Evolutionary conservation across 2,113 vertebrate species (phyloP).

Genomic region (Microtus montanus): DNA sequence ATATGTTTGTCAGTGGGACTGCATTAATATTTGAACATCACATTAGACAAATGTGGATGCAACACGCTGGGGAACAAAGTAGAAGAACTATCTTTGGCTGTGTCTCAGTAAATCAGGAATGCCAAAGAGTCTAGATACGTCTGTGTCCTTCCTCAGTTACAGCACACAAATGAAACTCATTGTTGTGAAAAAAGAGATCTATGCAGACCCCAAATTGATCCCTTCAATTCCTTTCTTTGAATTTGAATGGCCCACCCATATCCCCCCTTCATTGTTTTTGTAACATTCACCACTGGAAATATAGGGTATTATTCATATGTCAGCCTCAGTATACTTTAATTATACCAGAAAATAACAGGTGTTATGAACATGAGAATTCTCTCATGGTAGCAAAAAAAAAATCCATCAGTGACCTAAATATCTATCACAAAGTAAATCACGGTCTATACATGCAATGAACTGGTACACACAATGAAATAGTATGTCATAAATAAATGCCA

Average conservation of each 20-base stretch:
- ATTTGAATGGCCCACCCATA: not conserved
- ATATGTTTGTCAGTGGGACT: constrained; percentile 62
- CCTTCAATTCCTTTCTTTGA: constrained; percentile 10
- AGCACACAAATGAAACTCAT: constrained; percentile 53
- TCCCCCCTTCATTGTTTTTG: constrained; percentile 8
- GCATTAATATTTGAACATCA: constrained; percentile 79
- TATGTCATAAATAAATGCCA: constrained; percentile 22
- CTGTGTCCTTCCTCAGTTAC: constrained; percentile 43
- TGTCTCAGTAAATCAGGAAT: constrained; percentile 67
- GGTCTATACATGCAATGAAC: not conserved
- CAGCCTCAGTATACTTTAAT: constrained; percentile 36
- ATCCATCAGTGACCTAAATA: not conserved
- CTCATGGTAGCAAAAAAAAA: constrained; percentile 22
- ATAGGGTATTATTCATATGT: not conserved
- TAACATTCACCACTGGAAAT: constrained; percentile 35
- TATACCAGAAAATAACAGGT: constrained; percentile 31
- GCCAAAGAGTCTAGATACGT: constrained; percentile 48
- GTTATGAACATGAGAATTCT: not conserved
- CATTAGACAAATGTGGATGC: constrained; percentile 60
- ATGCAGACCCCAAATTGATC: constrained; percentile 19
- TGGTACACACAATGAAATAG: not conserved
- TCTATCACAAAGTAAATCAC: not conserved
- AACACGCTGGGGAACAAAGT: constrained; percentile 50
- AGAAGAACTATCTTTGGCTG: constrained; percentile 50
- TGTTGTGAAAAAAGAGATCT: constrained; percentile 47